Evolutionary conservation across 2,888 invertebrate genomes (phyloP).

Genomic region (Entomobrya multifasciata): DNA sequence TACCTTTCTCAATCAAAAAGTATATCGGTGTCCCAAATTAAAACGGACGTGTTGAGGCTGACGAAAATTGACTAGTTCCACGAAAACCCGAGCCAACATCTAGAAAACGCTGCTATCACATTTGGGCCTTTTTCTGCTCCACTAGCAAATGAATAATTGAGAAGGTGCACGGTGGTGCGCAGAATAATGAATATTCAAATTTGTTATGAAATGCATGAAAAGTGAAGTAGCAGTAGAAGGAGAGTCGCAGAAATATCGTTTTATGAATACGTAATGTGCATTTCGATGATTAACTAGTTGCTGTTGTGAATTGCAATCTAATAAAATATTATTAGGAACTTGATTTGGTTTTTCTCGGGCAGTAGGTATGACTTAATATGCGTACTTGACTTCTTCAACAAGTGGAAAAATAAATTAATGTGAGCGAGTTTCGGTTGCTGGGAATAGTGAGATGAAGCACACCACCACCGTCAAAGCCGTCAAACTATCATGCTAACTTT

Average conservation of each 20-base stretch:
- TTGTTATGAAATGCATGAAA: background rate
- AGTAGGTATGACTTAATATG: too few relatives aligned
- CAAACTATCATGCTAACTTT: conserved; percentile 56
- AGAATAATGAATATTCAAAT: conserved; percentile 47
- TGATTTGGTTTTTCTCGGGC: conserved; percentile 16
- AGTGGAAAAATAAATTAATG: conserved; percentile 33
- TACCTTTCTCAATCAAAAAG: conserved; percentile 18
- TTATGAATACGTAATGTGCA: background rate
- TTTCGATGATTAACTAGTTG: background rate
- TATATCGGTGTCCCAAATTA: conserved; percentile 18
- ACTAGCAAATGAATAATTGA: conserved; percentile 11
- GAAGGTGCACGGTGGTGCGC: conserved; percentile 13
- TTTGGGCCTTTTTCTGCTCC: background rate
- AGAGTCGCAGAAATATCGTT: background rate
- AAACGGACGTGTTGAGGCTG: background rate
- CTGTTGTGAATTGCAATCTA: background rate
- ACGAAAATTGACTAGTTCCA: background rate
- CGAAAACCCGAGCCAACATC: too few relatives aligned
- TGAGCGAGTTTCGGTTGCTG: background rate
- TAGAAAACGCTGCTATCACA: background rate
- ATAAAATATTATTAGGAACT: background rate
- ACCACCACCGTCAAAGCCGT: conserved; percentile 48
- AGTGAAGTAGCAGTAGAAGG: background rate
- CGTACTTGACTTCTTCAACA: conserved; percentile 41
- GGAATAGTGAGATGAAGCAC: conserved; percentile 21